Base-by-base conservation (phyloP, 2,113 vertebrate genomes). In the Elaphurus davidianus region DNA sequence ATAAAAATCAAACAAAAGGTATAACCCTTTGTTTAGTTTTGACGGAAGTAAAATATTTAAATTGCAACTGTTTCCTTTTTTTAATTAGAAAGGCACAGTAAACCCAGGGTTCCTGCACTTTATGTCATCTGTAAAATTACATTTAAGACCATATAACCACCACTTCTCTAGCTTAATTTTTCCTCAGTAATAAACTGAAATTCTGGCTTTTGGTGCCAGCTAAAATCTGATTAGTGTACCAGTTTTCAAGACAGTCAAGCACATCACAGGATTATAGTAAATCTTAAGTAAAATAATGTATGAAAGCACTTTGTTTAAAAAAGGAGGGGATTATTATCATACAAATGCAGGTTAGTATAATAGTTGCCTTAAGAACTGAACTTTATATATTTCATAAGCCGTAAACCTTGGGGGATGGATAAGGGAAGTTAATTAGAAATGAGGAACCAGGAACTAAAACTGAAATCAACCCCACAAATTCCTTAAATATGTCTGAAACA, bases 41-140 rank as follows among this genome's bases (percentile, higher is more conserved):
- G 93, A 95, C 59, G 55, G 71, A 55, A 93, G 47, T 83, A 97
- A 79, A 87, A 36, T 91, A 79, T 93, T 92, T 97, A 76, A 97
- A 52, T 45, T 97, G 90, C 47, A 76, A 64, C 30, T 79, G 94
- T 45, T 55, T 79, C 28, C 60, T 74, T 76, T 84, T 89, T 91
- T 54, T 4, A 3, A 94, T 67, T 86, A 95, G 62, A 88, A 93
- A 94, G 79, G 74, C 74, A 94, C 6, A 96, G 21, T 91, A 83
- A 97, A 47, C 57, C 30, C 33, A 95, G 76, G 86, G 33, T 81
- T 97, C 54, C 90, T 88, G 30, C 71, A 78, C 78, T 93, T 90
- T 50, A 87, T 50, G 36, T 88, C 76, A 55, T n/a, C 27, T 95
- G 13, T 84, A 85, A 93, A 93, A 85, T 85, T 74, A 81, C 9